Base-by-base conservation (phyloP, 1,140 invertebrate species). In the Drosophila ohnishii region DNA sequence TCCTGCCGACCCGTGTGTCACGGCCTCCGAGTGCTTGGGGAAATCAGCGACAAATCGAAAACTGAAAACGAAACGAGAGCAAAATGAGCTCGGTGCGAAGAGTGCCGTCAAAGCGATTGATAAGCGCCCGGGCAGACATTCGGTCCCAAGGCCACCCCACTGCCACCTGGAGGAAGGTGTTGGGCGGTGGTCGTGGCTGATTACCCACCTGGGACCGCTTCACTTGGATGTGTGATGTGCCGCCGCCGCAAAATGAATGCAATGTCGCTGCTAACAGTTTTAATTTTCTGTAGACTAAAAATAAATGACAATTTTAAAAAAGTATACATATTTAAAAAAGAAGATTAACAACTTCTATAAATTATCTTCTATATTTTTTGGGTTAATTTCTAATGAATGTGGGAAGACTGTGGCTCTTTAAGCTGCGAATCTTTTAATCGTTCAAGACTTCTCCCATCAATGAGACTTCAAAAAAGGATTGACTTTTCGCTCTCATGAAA, bases 11-110 rank as follows among this genome's bases (percentile, higher is more conserved):
- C 35, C 50, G n/a, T 3, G 28, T 48, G 57, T 56, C 56, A 61
- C 50, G 56, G 47, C 61, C 61, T 67, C 37, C 60, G 67, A 75
- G 83, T 83, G 83, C 85, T 87, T 86, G 77, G 79, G 79, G 83
- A 86, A 87, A 86, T 87, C 83, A 86, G 66, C 67, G 71, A 47
- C 50, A 86, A 86, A 83, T 79, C 79, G 75, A 79, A 82, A 78
- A 82, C 61, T 64, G 64, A 74, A 72, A 60, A 55, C 28, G n/a
- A 60, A 64, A 42, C 32, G 35, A 55, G 47, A 74, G 47, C 40
- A 73, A 80, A 86, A 86, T 86, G 62, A 85, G 73, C 63, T 77
- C 45, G 34, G 66, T 70, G 60, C 47, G 80, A 79, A 79, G 61
- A 56, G 72, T 55, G 56, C 50, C 73, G 34, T 47, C 42, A 51